These are phyloP conservation scores for Tretioscincus oriximinensis DNA, from an alignment of 2,113 vertebrate species.

Conservation along the genomic window DNA sequence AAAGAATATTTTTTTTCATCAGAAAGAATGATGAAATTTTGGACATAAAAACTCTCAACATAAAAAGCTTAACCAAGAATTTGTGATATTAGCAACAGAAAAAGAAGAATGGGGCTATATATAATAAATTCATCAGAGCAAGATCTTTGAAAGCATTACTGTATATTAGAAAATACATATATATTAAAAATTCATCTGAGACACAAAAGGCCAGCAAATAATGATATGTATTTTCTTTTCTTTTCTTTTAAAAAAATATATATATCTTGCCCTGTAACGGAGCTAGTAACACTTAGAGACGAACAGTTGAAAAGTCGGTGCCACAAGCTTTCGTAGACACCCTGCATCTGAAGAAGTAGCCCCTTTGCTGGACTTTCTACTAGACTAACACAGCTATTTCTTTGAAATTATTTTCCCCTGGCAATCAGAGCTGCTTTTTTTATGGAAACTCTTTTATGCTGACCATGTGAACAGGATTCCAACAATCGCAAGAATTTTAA, in stretches of 20 bases:
- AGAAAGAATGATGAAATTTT: conserved; percentile 2
- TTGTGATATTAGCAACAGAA: neutral
- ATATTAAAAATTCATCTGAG: neutral
- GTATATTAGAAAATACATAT: neutral
- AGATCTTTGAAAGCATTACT: neutral
- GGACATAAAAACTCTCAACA: neutral
- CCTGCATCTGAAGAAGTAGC: no score
- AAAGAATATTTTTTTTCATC: neutral
- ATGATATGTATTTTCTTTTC: no score
- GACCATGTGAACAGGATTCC: neutral
- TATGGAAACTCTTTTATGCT: no score
- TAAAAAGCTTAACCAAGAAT: conserved; percentile 16
- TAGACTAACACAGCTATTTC: no score
- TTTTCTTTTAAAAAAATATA: neutral
- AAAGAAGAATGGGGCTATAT: neutral
- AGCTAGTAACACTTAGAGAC: no score
- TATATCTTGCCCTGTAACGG: no score
- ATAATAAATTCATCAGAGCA: neutral
- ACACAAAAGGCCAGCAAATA: no score
- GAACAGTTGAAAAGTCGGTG: no score
- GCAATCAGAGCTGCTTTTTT: neutral
- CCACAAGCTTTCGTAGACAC: no score
- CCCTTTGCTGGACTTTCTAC: no score
- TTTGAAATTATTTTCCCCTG: no score
- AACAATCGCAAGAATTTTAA: neutral